Conservation (phyloP, 2,888 invertebrate genomes). For the Leucophenga montana region DNA sequence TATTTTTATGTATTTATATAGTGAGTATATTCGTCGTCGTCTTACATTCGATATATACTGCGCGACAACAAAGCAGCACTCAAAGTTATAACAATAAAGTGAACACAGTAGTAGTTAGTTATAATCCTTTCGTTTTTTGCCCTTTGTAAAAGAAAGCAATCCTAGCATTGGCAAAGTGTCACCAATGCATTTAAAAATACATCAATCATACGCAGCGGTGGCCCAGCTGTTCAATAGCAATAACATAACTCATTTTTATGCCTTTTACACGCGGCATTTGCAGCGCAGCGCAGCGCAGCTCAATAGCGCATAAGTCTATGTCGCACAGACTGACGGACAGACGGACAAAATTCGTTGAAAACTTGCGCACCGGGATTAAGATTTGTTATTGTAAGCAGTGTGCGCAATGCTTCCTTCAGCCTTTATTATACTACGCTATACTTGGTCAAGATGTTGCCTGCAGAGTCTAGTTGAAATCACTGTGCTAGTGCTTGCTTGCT, state of each 20-base stretch:
- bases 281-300: too few relatives aligned
- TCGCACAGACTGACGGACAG: too few relatives aligned
- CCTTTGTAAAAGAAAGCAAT: constrained; percentile 9
- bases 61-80: constrained; percentile 26
- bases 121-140: neutral
- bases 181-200: constrained; percentile 56
- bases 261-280: neutral
- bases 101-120: constrained; percentile 28
- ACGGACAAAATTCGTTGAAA: constrained; percentile 62
- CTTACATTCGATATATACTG: constrained; percentile 23
- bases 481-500: neutral
- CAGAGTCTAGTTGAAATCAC: too few relatives aligned
- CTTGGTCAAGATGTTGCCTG: too few relatives aligned
- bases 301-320: too few relatives aligned
- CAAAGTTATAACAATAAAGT: constrained; percentile 2
- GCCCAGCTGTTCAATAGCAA: constrained; percentile 67
- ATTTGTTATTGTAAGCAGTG: constrained; percentile 63
- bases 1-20: neutral
- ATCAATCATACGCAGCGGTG: constrained; percentile 68
- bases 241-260: constrained; percentile 65
- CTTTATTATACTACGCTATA: too few relatives aligned
- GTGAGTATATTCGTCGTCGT: neutral
- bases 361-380: constrained; percentile 69
- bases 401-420: neutral
- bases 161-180: neutral